These are phyloP conservation scores for Eupelmus urozonus DNA, from an alignment of 2,888 invertebrate genomes.

Conservation along the genomic window DNA sequence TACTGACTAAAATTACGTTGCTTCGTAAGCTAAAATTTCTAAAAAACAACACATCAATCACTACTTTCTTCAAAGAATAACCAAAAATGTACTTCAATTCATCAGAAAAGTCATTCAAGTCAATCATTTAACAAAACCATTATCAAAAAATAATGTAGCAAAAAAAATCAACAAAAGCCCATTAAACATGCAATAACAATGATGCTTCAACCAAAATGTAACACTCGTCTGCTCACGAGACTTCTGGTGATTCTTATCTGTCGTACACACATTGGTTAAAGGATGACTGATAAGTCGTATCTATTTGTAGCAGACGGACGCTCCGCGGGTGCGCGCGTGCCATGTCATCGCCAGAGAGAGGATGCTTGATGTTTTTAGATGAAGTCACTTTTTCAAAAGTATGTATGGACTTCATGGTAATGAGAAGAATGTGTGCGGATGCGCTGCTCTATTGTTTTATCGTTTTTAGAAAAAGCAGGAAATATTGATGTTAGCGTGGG, in stretches of 20 bases:
- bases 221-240: conserved; percentile 19
- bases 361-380: conserved; percentile 12
- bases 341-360: conserved; percentile 32
- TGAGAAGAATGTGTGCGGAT: not conserved
- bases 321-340: not conserved
- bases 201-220: not conserved
- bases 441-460: not conserved
- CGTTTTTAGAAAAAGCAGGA: too few species aligned
- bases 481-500: too few species aligned
- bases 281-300: conserved; percentile 50
- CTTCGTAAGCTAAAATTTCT: too few species aligned
- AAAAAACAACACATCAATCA: too few species aligned
- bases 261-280: conserved; percentile 40
- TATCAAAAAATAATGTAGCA: too few species aligned
- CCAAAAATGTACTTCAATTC: too few species aligned
- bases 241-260: conserved; percentile 41
- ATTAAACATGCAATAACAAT: too few species aligned
- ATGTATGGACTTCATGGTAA: not conserved
- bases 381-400: not conserved
- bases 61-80: too few species aligned
- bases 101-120: too few species aligned
- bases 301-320: conserved; percentile 49
- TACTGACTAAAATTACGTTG: too few species aligned
- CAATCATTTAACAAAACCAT: too few species aligned
- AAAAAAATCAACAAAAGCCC: too few species aligned